phyloP scores from a whole-genome alignment of 2,888 invertebrate genomes.

The Dysmachus trigonus region DNA sequence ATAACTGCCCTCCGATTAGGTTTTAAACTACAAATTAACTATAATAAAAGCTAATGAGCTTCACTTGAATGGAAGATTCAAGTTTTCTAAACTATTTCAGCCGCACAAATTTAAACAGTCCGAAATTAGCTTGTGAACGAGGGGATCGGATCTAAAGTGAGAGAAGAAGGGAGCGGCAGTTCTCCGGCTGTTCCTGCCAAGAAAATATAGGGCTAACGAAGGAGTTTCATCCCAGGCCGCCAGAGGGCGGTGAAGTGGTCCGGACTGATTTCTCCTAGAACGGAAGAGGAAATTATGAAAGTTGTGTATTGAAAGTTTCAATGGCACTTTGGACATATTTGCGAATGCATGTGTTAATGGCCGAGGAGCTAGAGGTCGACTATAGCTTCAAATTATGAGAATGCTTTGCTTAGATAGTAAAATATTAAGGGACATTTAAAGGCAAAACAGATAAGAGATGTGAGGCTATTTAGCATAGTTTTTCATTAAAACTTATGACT shows the following conservation, averaged over 20 bases:
- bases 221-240: background rate
- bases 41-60: slow-evolving; percentile 12
- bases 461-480: background rate
- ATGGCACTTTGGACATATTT: background rate
- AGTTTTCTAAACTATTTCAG: slow-evolving; percentile 3
- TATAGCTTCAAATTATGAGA: background rate
- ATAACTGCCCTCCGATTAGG: background rate
- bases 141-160: background rate
- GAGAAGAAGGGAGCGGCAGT: background rate
- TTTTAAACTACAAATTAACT: slow-evolving; percentile 9
- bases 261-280: background rate
- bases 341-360: slow-evolving; percentile 9
- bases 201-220: background rate
- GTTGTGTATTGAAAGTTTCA: slow-evolving; percentile 9
- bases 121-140: background rate
- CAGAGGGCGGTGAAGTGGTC: background rate
- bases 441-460: background rate
- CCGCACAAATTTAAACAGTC: slow-evolving; percentile 2
- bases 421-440: background rate
- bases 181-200: background rate
- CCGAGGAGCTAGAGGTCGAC: background rate
- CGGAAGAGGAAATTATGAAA: background rate
- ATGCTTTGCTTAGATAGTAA: background rate
- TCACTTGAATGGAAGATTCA: background rate
- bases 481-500: background rate